Evolutionary conservation across 2,113 vertebrate genomes (phyloP), one percentile per base, ranked within the genome.

Genomic region (Hippocampus guttulatus): DNA sequence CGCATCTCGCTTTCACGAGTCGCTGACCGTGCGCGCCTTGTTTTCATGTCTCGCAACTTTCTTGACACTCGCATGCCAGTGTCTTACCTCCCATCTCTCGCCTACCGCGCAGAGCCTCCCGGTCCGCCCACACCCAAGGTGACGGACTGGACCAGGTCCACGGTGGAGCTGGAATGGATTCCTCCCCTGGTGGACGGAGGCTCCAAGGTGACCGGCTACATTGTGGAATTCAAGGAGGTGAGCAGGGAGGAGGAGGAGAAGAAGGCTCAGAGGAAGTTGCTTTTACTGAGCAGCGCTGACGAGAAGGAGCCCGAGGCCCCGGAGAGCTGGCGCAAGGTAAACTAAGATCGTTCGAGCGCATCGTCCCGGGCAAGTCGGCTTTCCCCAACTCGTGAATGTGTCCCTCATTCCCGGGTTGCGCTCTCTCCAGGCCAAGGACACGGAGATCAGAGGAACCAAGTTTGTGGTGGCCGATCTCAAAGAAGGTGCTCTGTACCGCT

Each of bases 391-490:
- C 2, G 5, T 25, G 2, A 16, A 41, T 7, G 6, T 45, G 64
- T 27, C 14, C 11, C 43, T 45, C 5, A 43, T 43, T 64, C 21
- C 40, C 41, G 21, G 25, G n/a, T 25, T 45, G 45, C 11, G 8
- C 23, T 78, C 45, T 0, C 20, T 85, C 47, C 81, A 99, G 97
- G 97, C 90, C 43, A 98, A 99, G 92, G 97, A 99, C 75, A 98
- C 92, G 78, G 97, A 98, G 93, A 89, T 99, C 72, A 94, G 97
- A 94, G 96, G 96, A 84, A 97, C 94, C 21, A 98, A 95, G 89
- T 96, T 96, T 0, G 94, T 98, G 84, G 92, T 98, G 67, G 68
- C 93, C 23, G 94, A 92, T 68, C 90, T 99, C 80, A 98, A 96
- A 88, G 97, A 96, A 92, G 95, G 95, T 2, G 92, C 92, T 74